Evolutionary conservation across 2,797 vertebrate genomes (phyloP).

Genomic region (Sebastes oblongus): DNA sequence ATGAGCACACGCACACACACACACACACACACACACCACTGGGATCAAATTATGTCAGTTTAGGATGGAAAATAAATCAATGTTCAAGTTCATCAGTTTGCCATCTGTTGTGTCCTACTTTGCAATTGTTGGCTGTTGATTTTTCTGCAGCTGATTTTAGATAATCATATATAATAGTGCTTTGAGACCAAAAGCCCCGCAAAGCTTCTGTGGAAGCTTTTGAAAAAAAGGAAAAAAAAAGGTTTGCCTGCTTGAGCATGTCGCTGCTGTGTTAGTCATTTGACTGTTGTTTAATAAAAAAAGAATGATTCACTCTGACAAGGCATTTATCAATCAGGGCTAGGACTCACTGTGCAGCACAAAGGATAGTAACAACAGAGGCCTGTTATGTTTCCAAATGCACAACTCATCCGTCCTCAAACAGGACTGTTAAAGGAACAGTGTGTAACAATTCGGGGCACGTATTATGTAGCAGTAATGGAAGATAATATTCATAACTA

Average conservation of each 20-base stretch:
- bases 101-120: constrained; percentile 69
- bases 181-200: constrained; percentile 5
- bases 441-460: too few relatives aligned
- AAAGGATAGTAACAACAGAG: constrained; percentile 2
- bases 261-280: not conserved
- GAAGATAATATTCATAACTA: too few relatives aligned
- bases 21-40: not conserved
- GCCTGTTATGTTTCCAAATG: constrained; percentile 5
- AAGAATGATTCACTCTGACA: constrained; percentile 4
- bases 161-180: constrained; percentile 23
- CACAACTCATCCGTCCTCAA: not conserved
- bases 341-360: not conserved
- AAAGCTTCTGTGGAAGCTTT: constrained; percentile 4
- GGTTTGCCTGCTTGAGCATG: not conserved
- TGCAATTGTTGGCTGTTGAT: constrained; percentile 26
- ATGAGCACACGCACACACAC: not conserved
- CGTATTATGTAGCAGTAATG: too few relatives aligned
- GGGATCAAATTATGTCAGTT: constrained; percentile 33
- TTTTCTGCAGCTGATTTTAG: constrained; percentile 30
- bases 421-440: not conserved
- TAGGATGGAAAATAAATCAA: constrained; percentile 54
- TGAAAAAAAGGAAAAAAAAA: not conserved
- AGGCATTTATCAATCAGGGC: not conserved
- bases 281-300: constrained; percentile 1
- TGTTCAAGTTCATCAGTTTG: constrained; percentile 56